phyloP scores from a whole-genome alignment of 2,113 vertebrate genomes.

The Perca schrenkii region DNA sequence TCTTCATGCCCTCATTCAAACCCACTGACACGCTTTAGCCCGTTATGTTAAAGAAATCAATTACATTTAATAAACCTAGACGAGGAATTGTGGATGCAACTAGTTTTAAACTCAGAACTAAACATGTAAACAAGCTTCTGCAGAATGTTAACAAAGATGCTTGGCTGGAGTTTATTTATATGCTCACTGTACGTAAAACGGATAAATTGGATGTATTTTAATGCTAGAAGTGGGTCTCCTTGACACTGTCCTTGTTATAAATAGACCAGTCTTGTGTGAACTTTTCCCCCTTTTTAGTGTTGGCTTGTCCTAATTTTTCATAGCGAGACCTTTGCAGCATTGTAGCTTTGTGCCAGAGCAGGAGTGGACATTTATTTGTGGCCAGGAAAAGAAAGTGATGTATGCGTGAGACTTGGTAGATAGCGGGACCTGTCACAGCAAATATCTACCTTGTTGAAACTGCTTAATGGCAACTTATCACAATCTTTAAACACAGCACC shows the following conservation, averaged over 20 bases:
- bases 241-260: conserved; percentile 3
- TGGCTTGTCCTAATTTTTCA: conserved; percentile 7
- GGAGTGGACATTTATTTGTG: not conserved
- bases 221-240: not conserved
- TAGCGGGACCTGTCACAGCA: no score
- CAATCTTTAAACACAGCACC: no score
- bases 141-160: not conserved
- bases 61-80: not conserved
- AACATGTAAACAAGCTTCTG: not conserved
- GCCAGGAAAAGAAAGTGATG: not conserved
- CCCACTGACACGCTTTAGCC: not conserved
- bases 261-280: not conserved
- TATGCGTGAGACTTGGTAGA: not conserved
- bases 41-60: not conserved
- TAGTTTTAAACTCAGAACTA: no score
- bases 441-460: not conserved
- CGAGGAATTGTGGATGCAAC: not conserved
- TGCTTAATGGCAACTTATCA: no score
- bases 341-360: not conserved
- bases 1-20: not conserved
- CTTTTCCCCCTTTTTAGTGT: not conserved
- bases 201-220: not conserved
- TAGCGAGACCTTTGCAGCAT: no score
- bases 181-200: not conserved
- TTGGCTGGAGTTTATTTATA: conserved; percentile 10